Evolutionary conservation across 2,797 vertebrate species (phyloP), one percentile per base, ranked within the genome.

Genomic region (Melanotaenia nigrans): DNA sequence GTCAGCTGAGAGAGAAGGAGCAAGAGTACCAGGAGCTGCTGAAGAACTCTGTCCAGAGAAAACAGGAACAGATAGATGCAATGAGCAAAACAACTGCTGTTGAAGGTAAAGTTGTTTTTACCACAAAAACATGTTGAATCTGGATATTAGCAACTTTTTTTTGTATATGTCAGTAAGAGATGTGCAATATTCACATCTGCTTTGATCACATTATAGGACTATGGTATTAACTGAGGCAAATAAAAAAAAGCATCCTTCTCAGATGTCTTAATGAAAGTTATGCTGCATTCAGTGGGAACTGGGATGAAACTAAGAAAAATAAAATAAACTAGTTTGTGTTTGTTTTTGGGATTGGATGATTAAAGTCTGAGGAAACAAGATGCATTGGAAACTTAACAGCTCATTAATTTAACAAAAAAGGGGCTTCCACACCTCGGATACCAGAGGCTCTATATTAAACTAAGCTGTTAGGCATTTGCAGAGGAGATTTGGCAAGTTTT

Each of bases 1-100:
- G 68, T 74, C 83, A 94, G 81, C 91, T 97, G 84, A 93, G 74
- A 0, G 91, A 95, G 78, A 98, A 95, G 82, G 96, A 98, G 85
- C 84, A 62, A 2, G 94, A 97, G 73, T 96, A 92, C 88, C 96
- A 95, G 73, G 84, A 86, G 49, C 92, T 97, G 24, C 84, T 95
- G 61, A 93, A 72, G 30, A 87, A 20, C 35, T 87, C 42, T 0
- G 75, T 96, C 20, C 77, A 78, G 75, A 76, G 53, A 16, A 78
- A 89, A 68, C 80, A 92, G 32, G 35, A 74, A 2, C 89, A 90
- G 61, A 83, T 93, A 1, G 8, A 83, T 0, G 24, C 65, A 1
- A 71, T 91, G 22, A 89, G 74, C 76, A 76, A 57, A 33, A 11
- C 33, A 1, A 28, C 82, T 10, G 40, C 62, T 38, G 9, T 20